Conservation (phyloP, 2,113 vertebrate species). For the Coregonus clupeaformis region DNA sequence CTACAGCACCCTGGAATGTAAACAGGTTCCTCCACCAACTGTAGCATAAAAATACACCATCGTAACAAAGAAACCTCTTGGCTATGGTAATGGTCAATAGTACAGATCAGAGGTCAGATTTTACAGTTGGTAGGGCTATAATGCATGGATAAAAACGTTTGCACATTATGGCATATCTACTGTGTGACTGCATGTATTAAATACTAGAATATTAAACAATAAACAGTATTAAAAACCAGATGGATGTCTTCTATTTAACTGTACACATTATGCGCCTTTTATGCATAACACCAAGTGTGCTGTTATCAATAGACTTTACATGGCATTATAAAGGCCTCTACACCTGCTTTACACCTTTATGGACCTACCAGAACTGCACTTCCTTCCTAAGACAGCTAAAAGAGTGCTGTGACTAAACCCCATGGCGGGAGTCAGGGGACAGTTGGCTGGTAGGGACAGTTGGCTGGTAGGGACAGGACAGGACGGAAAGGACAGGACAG, state of each 20-base stretch:
- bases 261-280: not conserved
- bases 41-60: conserved; percentile 66
- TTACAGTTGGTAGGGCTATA: conserved; percentile 63
- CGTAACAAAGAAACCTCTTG: conserved; percentile 60
- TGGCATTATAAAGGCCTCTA: conserved; percentile 21
- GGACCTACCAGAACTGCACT: not conserved
- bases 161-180: not conserved
- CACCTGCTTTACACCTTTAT: conserved; percentile 22
- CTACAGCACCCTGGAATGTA: conserved; percentile 70
- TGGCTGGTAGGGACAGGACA: too few relatives aligned
- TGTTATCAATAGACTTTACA: not conserved
- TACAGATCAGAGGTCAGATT: conserved; percentile 70
- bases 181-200: too few relatives aligned
- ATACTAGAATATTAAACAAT: too few relatives aligned
- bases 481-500: conserved; percentile 5
- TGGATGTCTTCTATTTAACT: not conserved
- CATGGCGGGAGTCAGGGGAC: conserved; percentile 41
- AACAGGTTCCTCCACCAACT: conserved; percentile 68
- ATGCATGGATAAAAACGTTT: conserved; percentile 55
- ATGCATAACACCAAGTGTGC: not conserved
- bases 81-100: conserved; percentile 74
- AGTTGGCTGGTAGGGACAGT: conserved; percentile 35
- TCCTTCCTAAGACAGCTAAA: not conserved
- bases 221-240: not conserved
- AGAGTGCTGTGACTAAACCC: conserved; percentile 42